Evolutionary conservation across 2,797 vertebrate genomes (phyloP), one percentile per base, ranked within the genome.

Genomic region (Menidia menidia): DNA sequence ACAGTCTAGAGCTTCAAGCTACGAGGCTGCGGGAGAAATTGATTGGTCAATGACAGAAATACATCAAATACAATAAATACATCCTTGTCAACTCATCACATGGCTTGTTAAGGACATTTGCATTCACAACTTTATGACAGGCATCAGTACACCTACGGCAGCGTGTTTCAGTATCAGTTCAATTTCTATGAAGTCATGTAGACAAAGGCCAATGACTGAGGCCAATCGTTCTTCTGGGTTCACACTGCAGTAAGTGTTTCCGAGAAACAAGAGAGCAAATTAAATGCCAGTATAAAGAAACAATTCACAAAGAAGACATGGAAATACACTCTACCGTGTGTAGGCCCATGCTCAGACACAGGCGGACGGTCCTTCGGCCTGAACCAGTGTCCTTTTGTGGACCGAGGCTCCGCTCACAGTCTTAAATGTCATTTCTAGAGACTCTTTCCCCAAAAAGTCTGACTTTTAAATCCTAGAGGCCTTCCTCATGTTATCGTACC

Each of bases 351-450:
- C 64, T 82, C 83, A 81, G 86, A 83, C 88, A 87, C 73, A 58
- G 85, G 81, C 75, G 54, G 78, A 60, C 75, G 88, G 90, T 89
- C 88, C 87, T 89, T 89, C 88, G 51, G 90, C 84, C 90, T 91
- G 80, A 92, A 86, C 77, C 90, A 92, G 64, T 84, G 93, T 91
- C 91, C 90, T 83, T 59, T 84, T 88, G 84, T 86, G 92, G 89
- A 87, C 90, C 90, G 90, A 80, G 93, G 96, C 95, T 95, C 90
- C 88, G 92, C 95, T 90, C 96, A 96, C 93, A 95, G 96, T 89
- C 83, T 90, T 78, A 39, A 91, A 60, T 74, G 74, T 75, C 83
- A 80, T 80, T 78, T 84, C 85, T 92, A 92, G 73, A 61, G 78
- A 70, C 86, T 86, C 88, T 50, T 87, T 70, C 67, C 82, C 85